Base-by-base conservation (phyloP, 2,888 invertebrate species). In the Gymnocheta viridis region DNA sequence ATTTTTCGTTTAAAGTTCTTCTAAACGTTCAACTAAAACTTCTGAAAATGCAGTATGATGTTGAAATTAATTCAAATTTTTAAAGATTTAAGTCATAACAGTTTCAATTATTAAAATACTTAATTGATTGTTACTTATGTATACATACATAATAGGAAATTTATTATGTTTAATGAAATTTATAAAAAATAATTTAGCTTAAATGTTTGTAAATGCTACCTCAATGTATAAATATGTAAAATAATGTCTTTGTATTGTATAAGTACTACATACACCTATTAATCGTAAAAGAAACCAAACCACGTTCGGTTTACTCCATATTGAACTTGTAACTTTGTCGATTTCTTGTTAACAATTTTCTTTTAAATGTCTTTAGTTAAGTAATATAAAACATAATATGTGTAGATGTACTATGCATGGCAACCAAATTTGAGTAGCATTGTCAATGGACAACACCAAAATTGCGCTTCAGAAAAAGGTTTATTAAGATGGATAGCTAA, bases 181-280 rank as follows among this genome's bases (percentile, higher is more conserved):
- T 14, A 9, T 19, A 1, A 64, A 44, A 35, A 54, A 41, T 38
- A 58, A 29, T 41, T 35, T 60, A 60, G 64, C 79, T 70, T 62
- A 67, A 84, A 77, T 77, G 72, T 83, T 77, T 81, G 81, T 69
- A 77, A 81, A 84, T 77, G 67, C 80, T 84, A 84, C 83, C 83
- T 84, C 83, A 79, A 62, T 69, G n/a, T 27, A 27, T 54, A 41
- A 29, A 38, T 38, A 78, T 66, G 38, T 47, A 58, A 78, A 51
- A 56, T 62, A 49, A 35, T 58, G 27, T 32, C 0, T n/a, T 14
- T n/a, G 2, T 49, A 54, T 29, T n/a, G 6, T 17, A n/a, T 14
- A 54, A 54, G n/a, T 54, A 17, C 24, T 29, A 10, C 12, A 51
- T n/a, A n/a, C n/a, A n/a, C n/a, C n/a, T n/a, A n/a, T n/a, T n/a